phyloP scores from a whole-genome alignment of 2,888 invertebrate genomes.

The Cantharis lateralis region DNA sequence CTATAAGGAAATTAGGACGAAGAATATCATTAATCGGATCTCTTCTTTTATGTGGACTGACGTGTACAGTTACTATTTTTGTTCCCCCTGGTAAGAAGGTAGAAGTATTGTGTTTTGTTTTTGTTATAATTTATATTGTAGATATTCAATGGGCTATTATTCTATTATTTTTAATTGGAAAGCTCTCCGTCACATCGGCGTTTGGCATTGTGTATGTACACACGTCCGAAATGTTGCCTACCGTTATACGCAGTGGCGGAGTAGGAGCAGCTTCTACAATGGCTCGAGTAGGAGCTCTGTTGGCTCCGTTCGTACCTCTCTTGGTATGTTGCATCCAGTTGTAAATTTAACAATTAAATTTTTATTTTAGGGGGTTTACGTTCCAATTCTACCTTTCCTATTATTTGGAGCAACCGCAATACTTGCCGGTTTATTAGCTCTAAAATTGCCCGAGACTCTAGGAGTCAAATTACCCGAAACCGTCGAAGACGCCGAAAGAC shows the following conservation, averaged over 20 bases:
- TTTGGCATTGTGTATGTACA: conserved; percentile 69
- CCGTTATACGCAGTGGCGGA: conserved; percentile 62
- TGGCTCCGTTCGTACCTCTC: conserved; percentile 66
- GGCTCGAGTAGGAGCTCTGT: conserved; percentile 63
- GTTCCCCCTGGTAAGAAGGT: conserved; percentile 55
- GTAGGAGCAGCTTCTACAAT: conserved; percentile 65
- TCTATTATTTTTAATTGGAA: conserved; percentile 64
- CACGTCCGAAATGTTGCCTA: conserved; percentile 62
- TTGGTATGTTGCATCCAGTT: conserved; percentile 53
- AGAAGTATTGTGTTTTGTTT: background rate
- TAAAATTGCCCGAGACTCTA: conserved; percentile 68
- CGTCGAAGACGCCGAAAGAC: conserved; percentile 57
- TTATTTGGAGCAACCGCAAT: conserved; percentile 61
- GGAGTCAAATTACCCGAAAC: conserved; percentile 66
- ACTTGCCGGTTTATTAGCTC: conserved; percentile 58
- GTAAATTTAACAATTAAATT: background rate
- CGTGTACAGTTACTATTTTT: conserved; percentile 62
- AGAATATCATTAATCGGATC: conserved; percentile 60
- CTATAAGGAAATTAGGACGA: conserved; percentile 60
- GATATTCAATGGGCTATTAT: conserved; percentile 61
- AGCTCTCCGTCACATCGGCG: conserved; percentile 66
- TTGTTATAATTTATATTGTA: conserved; percentile 38
- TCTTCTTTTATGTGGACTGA: conserved; percentile 59
- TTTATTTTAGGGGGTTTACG: conserved; percentile 56
- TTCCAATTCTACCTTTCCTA: conserved; percentile 58